phyloP scores from a whole-genome alignment of 2,888 invertebrate genomes.

The Latrodectus hesperus region DNA sequence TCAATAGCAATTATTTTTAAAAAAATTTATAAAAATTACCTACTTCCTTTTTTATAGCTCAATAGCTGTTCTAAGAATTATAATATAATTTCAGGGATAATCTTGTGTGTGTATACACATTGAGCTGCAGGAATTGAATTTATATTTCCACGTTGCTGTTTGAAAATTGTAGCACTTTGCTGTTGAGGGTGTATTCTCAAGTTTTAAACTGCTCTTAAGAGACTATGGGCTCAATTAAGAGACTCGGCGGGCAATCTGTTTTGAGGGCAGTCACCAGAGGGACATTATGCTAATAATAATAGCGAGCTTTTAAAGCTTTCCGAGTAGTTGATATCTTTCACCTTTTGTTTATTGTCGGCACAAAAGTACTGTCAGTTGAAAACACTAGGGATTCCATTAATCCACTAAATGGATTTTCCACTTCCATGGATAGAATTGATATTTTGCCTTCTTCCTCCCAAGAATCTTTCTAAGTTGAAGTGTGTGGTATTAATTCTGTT shows the following conservation, averaged over 20 bases:
- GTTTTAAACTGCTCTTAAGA: constrained; percentile 9
- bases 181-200: constrained; percentile 2
- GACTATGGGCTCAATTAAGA: constrained; percentile 53
- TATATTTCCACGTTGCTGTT: constrained; percentile 1
- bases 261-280: constrained; percentile 10
- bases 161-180: constrained; percentile 30
- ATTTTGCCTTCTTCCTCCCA: neutral
- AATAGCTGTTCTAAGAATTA: too few relatives aligned
- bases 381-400: constrained; percentile 46
- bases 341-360: constrained; percentile 45
- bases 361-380: constrained; percentile 28
- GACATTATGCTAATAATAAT: constrained; percentile 64
- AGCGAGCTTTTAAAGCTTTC: constrained; percentile 53
- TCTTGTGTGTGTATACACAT: neutral
- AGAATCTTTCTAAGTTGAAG: neutral
- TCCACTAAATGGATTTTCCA: constrained; percentile 56
- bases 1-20: too few relatives aligned
- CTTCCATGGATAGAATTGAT: neutral
- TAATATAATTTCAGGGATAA: neutral
- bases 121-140: neutral
- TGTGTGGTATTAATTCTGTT: neutral
- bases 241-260: constrained; percentile 31
- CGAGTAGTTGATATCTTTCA: constrained; percentile 23
- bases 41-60: too few relatives aligned
- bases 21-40: too few relatives aligned